Percentiles rank a stretch among this genome's conserved stretches.
phyloP scores from a whole-genome alignment of 2,113 vertebrate species.

The Condylura cristata region DNA sequence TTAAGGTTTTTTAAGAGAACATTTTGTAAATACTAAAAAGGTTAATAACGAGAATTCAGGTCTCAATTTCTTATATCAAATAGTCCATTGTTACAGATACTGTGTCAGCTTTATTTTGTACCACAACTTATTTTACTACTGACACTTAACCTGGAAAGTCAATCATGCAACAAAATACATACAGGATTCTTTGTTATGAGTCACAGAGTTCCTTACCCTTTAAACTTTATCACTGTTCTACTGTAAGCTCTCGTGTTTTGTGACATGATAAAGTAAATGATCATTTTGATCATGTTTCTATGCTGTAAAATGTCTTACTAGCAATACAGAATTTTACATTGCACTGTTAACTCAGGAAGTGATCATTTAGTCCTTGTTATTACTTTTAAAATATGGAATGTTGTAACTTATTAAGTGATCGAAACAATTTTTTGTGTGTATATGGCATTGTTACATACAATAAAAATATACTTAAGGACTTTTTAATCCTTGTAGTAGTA shows the following conservation, averaged over 20 bases:
- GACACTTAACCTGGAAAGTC: slow-evolving; percentile 66
- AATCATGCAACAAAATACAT: slow-evolving; percentile 73
- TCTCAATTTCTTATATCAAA: slow-evolving; percentile 76
- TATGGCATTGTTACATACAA: slow-evolving; percentile 61
- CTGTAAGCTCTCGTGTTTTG: slow-evolving; percentile 74
- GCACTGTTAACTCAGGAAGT: slow-evolving; percentile 87
- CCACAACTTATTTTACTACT: slow-evolving; percentile 84
- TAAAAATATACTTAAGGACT: slow-evolving; percentile 66
- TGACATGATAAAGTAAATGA: slow-evolving; percentile 73
- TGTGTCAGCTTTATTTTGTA: slow-evolving; percentile 84
- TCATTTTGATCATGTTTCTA: slow-evolving; percentile 79
- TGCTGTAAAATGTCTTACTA: slow-evolving; percentile 81
- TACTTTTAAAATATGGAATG: slow-evolving; percentile 66
- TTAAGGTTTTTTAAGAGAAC: slow-evolving; percentile 70
- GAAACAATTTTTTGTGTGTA: slow-evolving; percentile 52
- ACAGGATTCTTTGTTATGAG: slow-evolving; percentile 52
- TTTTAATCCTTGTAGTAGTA: slow-evolving; percentile 52
- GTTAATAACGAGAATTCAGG: slow-evolving; percentile 58
- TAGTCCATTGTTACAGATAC: slow-evolving; percentile 58
- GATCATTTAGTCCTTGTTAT: slow-evolving; percentile 72
- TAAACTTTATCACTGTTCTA: slow-evolving; percentile 64
- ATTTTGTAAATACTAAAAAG: slow-evolving; percentile 82
- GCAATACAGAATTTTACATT: slow-evolving; percentile 84
- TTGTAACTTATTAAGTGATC: slow-evolving; percentile 75
- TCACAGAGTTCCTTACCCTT: slow-evolving; percentile 57